Evolutionary conservation across 2,113 vertebrate genomes (phyloP), one percentile per base, ranked within the genome.

Genomic region (Platysternon megacephalum): DNA sequence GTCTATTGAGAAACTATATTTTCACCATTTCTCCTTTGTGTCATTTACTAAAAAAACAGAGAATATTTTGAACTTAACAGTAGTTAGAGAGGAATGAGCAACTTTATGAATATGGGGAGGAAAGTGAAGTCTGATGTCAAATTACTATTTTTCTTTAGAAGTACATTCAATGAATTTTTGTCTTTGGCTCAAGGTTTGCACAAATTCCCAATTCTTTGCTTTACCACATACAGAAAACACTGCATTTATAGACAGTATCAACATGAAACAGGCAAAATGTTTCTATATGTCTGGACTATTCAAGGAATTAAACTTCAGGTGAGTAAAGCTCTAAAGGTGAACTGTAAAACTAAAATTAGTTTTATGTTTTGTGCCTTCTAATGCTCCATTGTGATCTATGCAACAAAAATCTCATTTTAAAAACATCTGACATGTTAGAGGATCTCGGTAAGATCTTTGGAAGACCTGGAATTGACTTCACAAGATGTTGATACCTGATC

Each of bases 61-160:
- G 58, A 35, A n/a, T 74, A 79, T 93, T 97, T 95, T 94, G 90
- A 94, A 95, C 93, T 95, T 95, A 86, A 93, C 95, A 94, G 48
- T 56, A 65, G 87, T 88, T 83, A 83, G 74, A 53, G 3, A 90
- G 90, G 95, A 97, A 86, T 13, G 48, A 83, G n/a, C 21, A 65
- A 21, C 24, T 91, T 93, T 94, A 58, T 83, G 85, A 95, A 91
- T 61, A 78, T 12, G 85, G 90, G 52, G 89, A 93, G 84, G 81
- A 94, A 51, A 76, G 88, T 0, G 2, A 58, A 65, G 61, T 91
- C 86, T 4, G 0, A 89, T 28, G 48, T 46, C 65, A 78, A 78
- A 78, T 46, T 46, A 12, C 14, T 56, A 12, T 93, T 94, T 80
- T 93, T 19, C 51, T 88, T 93, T 86, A 93, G 81, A 96, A 90